phyloP scores from a whole-genome alignment of 2,888 invertebrate species.

The Athetis lepigone region DNA sequence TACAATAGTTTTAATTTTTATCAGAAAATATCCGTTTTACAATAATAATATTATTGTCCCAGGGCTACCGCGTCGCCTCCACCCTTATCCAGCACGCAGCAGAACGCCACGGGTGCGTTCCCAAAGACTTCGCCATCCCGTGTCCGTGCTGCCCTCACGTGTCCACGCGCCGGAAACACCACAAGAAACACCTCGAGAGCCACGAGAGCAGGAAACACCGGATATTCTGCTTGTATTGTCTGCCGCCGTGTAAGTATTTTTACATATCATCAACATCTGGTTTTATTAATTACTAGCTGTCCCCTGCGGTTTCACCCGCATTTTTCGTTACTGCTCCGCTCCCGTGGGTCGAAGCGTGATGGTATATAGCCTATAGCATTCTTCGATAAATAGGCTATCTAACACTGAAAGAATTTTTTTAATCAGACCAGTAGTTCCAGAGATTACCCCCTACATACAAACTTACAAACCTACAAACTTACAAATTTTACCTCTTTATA shows the following conservation, averaged over 20 bases:
- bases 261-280: neutral
- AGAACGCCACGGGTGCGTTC: slow-evolving; percentile 80
- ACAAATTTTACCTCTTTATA: too few species aligned
- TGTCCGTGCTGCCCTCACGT: slow-evolving; percentile 88
- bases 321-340: too few species aligned
- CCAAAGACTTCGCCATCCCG: slow-evolving; percentile 76
- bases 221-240: slow-evolving; percentile 84
- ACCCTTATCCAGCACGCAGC: slow-evolving; percentile 81
- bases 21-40: neutral
- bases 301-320: too few species aligned
- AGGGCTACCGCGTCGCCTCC: slow-evolving; percentile 86
- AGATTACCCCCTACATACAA: too few species aligned
- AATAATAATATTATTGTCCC: slow-evolving; percentile 18
- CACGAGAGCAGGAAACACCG: slow-evolving; percentile 78
- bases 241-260: slow-evolving; percentile 77
- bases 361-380: too few species aligned
- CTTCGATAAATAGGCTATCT: too few species aligned
- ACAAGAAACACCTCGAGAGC: slow-evolving; percentile 82
- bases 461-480: too few species aligned
- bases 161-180: slow-evolving; percentile 81
- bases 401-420: too few species aligned
- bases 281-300: too few species aligned
- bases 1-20: too few species aligned
- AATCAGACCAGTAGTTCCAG: too few species aligned
- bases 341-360: too few species aligned